Conservation (phyloP, 2,113 vertebrate genomes). For the Strix aluco region DNA sequence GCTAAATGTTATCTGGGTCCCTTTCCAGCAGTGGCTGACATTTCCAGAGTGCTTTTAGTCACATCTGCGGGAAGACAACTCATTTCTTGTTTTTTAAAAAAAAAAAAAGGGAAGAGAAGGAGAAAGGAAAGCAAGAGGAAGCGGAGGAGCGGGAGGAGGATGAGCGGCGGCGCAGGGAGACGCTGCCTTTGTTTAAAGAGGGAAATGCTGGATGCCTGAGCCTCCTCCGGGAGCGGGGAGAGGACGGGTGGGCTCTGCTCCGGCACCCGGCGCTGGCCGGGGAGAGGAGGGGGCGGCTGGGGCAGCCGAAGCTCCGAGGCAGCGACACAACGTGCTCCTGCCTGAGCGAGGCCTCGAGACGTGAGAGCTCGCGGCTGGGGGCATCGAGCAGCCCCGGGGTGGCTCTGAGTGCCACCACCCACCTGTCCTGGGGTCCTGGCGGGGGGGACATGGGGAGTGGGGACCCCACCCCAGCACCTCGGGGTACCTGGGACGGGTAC, state of each 20-base stretch:
- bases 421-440: rapidly evolving
- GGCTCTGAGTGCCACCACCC: rapidly evolving
- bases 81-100: not conserved
- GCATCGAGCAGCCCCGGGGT: rapidly evolving
- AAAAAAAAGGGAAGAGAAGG: not conserved
- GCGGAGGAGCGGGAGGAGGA: not conserved
- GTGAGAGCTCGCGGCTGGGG: not conserved
- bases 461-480: rapidly evolving
- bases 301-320: rapidly evolving
- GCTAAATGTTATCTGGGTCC: conserved; percentile 74
- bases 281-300: rapidly evolving
- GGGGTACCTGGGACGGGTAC: not conserved
- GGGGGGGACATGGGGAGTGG: not conserved
- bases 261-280: rapidly evolving
- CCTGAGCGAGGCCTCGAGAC: rapidly evolving
- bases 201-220: not conserved
- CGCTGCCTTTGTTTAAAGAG: not conserved
- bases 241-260: not conserved
- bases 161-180: not conserved
- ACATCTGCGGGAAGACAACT: conserved; percentile 69
- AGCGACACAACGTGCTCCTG: not conserved
- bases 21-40: conserved; percentile 70
- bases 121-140: not conserved
- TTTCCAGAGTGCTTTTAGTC: conserved; percentile 73
- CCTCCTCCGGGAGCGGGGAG: not conserved